Conservation (phyloP, 2,113 vertebrate species). For the Lanius collurio region DNA sequence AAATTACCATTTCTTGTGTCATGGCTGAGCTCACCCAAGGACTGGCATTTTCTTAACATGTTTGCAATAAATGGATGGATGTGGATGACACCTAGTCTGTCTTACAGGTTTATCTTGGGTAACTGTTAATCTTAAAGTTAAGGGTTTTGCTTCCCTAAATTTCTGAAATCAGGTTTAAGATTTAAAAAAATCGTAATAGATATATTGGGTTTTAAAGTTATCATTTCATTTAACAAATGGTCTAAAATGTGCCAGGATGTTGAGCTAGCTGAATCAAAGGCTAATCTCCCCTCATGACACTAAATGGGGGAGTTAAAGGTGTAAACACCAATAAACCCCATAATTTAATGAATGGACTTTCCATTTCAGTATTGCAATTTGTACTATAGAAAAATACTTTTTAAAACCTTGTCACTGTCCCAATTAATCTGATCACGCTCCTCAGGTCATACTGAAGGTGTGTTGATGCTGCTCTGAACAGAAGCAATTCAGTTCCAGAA, state of each 20-base stretch:
- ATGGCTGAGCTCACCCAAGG: background rate
- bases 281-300: background rate
- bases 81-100: background rate
- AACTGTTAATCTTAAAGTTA: background rate
- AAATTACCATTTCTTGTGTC: background rate
- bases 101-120: background rate
- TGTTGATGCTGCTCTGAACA: background rate
- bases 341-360: background rate
- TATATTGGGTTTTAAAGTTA: background rate
- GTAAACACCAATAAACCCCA: background rate
- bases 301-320: background rate
- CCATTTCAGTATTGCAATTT: background rate
- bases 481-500: background rate
- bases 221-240: background rate
- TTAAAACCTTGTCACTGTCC: background rate
- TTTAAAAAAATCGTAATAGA: background rate
- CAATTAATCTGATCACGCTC: background rate
- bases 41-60: background rate
- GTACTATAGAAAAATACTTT: background rate
- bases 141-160: background rate
- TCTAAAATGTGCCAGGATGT: background rate
- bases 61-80: background rate
- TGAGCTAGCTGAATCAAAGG: background rate
- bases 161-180: background rate
- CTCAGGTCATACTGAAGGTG: background rate